phyloP scores from a whole-genome alignment of 2,113 vertebrate species.

The Hemibagrus wyckioides region DNA sequence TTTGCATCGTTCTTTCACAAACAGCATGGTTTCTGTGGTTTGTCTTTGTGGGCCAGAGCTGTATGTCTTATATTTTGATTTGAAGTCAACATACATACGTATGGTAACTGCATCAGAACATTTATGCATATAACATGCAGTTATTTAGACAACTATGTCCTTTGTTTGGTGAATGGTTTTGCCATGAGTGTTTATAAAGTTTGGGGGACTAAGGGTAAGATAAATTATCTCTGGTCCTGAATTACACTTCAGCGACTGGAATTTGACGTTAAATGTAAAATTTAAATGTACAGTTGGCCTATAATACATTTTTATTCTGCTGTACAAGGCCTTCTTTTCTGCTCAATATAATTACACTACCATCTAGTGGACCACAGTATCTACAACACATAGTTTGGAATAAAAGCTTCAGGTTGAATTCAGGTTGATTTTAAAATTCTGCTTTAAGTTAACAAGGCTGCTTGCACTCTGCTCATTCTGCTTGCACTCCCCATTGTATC shows the following conservation, averaged over 20 bases:
- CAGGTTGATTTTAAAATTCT: too few species aligned
- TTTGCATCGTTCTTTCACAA: background rate
- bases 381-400: slow-evolving; percentile 3
- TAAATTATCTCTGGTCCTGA: background rate
- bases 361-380: slow-evolving; percentile 26
- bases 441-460: too few species aligned
- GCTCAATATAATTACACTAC: background rate
- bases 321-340: background rate
- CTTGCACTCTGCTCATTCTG: too few species aligned
- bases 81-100: background rate
- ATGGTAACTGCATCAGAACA: slow-evolving; percentile 10
- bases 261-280: background rate
- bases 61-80: background rate
- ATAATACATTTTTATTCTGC: background rate
- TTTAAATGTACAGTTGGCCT: background rate
- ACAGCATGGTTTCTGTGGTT: background rate
- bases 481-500: too few species aligned
- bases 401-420: background rate
- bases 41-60: background rate
- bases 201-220: background rate
- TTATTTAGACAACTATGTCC: background rate
- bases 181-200: background rate
- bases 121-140: background rate
- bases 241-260: background rate
- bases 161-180: background rate